phyloP scores from a whole-genome alignment of 1,140 invertebrate species.

The Lethrus apterus region DNA sequence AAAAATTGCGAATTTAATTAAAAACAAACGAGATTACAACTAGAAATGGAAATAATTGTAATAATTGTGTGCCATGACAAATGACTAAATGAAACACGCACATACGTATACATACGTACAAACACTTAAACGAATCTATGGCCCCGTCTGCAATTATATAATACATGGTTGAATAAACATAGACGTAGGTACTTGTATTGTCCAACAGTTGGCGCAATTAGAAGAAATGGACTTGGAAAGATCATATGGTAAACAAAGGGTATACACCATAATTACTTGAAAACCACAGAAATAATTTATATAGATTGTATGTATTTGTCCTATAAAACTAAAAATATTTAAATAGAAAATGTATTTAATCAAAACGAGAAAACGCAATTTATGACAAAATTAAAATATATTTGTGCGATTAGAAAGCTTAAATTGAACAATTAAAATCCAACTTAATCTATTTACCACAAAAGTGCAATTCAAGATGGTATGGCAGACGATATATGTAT shows the following conservation, averaged over 20 bases:
- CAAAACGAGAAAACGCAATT: too few relatives aligned
- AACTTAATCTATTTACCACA: too few relatives aligned
- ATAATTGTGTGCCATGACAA: slow-evolving; percentile 14
- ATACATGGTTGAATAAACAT: slow-evolving; percentile 19
- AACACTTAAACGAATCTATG: not conserved
- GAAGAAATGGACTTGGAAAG: slow-evolving; percentile 19
- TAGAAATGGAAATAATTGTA: slow-evolving; percentile 13
- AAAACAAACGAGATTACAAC: slow-evolving; percentile 13
- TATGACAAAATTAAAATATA: too few relatives aligned
- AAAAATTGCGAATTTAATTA: slow-evolving; percentile 5
- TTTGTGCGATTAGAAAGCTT: too few relatives aligned
- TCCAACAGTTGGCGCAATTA: slow-evolving; percentile 21
- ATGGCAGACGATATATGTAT: too few relatives aligned
- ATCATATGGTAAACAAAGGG: slow-evolving; percentile 20
- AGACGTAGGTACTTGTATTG: slow-evolving; percentile 13
- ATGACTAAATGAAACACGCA: slow-evolving; percentile 17
- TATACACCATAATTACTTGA: slow-evolving; percentile 15
- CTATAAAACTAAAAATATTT: too few relatives aligned
- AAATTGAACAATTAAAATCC: too few relatives aligned
- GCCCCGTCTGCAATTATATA: slow-evolving; percentile 19
- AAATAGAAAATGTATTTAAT: too few relatives aligned
- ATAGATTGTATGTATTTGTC: too few relatives aligned
- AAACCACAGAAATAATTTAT: slow-evolving; percentile 9
- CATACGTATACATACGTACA: slow-evolving; percentile 6
- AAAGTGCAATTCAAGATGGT: too few relatives aligned